Evolutionary conservation across 1,140 invertebrate species (phyloP).

Genomic region (Teleopsis dalmanni): DNA sequence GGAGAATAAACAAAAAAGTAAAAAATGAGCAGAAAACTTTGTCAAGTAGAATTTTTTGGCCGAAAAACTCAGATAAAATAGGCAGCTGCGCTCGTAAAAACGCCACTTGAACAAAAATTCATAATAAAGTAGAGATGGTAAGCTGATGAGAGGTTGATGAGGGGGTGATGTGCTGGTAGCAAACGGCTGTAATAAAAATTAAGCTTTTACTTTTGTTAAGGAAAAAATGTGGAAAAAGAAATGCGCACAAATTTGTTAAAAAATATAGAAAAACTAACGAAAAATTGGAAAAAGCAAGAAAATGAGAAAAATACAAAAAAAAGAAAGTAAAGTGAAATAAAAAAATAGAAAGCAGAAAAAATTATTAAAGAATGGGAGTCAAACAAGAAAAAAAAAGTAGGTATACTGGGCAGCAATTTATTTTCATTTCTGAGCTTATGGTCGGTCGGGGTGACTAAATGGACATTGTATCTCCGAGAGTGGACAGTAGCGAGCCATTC

Average conservation of each 20-base stretch:
- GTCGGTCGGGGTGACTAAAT: background rate
- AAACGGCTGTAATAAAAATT: no score
- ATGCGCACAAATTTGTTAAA: background rate
- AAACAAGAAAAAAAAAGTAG: no score
- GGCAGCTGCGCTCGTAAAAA: slow-evolving; percentile 2
- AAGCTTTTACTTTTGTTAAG: no score
- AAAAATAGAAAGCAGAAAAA: background rate
- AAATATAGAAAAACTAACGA: background rate
- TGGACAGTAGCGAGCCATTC: background rate
- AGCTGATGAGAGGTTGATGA: no score
- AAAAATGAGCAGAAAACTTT: background rate
- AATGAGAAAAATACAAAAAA: background rate
- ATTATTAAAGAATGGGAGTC: background rate
- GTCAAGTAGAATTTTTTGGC: background rate
- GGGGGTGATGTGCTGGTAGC: no score
- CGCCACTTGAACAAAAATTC: slow-evolving; percentile 2
- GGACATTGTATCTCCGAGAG: background rate
- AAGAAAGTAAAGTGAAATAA: background rate
- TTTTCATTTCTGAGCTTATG: background rate
- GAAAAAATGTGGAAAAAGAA: slow-evolving; percentile 7
- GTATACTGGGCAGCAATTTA: no score
- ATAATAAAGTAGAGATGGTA: background rate
- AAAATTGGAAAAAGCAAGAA: slow-evolving; percentile 2
- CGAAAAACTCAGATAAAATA: slow-evolving; percentile 5
- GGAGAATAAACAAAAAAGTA: background rate